These are phyloP conservation scores for Fregata magnificens DNA, from an alignment of 2,113 vertebrate genomes.

Conservation along the genomic window DNA sequence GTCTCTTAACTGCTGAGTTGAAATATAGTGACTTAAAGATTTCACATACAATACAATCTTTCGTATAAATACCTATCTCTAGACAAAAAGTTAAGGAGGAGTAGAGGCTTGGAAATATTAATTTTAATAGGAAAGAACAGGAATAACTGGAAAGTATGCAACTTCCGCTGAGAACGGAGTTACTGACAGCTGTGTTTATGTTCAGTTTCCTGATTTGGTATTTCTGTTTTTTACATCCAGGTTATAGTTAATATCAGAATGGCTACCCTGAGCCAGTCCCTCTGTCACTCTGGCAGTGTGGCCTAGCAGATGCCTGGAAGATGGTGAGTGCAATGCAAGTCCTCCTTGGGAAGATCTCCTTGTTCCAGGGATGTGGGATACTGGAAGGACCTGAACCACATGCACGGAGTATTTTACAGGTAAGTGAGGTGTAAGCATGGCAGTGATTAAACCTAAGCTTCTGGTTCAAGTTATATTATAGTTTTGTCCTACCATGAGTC, in stretches of 20 bases:
- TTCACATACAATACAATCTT: not conserved
- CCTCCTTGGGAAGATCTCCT: not conserved
- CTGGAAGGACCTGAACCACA: not conserved
- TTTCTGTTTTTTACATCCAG: not conserved
- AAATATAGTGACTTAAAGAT: not conserved
- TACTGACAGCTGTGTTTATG: not conserved
- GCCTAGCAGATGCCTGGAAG: not conserved
- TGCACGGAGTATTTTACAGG: not conserved
- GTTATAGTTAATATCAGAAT: not conserved
- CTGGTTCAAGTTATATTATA: not conserved
- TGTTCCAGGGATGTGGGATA: not conserved
- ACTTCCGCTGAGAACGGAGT: not conserved
- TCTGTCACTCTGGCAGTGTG: not conserved
- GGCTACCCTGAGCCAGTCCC: not conserved
- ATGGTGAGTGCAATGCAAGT: not conserved
- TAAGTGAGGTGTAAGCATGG: not conserved
- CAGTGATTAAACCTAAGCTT: not conserved
- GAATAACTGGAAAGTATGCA: conserved; percentile 2
- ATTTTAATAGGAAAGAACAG: not conserved
- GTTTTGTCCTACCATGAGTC: not conserved
- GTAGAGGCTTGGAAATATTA: conserved; percentile 10
- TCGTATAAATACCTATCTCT: not conserved
- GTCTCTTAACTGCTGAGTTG: not conserved
- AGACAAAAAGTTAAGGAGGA: not conserved
- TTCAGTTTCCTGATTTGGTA: not conserved